These are phyloP conservation scores for Hetaerina titia DNA, from an alignment of 2,888 invertebrate species.

Conservation along the genomic window DNA sequence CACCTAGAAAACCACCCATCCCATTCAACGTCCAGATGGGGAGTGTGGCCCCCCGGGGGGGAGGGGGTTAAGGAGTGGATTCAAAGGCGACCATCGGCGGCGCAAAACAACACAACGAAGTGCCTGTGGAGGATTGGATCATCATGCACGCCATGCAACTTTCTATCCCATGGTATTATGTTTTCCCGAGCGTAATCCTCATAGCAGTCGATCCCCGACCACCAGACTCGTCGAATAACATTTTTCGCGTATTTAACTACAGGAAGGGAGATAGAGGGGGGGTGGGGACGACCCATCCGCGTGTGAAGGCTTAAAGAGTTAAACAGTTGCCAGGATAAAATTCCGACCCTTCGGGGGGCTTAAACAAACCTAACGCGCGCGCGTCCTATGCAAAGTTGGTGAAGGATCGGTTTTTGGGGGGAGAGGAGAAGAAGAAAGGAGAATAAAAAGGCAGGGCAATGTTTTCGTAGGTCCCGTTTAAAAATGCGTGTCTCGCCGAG, in stretches of 20 bases:
- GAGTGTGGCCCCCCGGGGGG: background rate
- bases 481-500: background rate
- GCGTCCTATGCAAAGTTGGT: background rate
- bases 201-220: background rate
- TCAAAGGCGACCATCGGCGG: background rate
- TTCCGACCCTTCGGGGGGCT: no score
- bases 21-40: constrained; percentile 20
- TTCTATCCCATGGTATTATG: background rate
- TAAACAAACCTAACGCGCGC: no score
- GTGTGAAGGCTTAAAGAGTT: background rate
- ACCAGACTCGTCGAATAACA: background rate
- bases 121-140: background rate
- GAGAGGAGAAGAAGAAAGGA: background rate
- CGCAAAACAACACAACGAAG: background rate
- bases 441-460: background rate
- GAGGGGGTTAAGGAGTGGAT: background rate
- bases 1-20: background rate
- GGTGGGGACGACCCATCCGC: background rate
- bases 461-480: background rate
- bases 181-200: background rate
- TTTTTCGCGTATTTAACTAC: background rate
- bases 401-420: background rate
- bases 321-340: background rate
- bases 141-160: background rate
- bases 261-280: background rate